Evolutionary conservation across 2,113 vertebrate genomes (phyloP), one percentile per base, ranked within the genome.

Genomic region (Eidolon helvum): DNA sequence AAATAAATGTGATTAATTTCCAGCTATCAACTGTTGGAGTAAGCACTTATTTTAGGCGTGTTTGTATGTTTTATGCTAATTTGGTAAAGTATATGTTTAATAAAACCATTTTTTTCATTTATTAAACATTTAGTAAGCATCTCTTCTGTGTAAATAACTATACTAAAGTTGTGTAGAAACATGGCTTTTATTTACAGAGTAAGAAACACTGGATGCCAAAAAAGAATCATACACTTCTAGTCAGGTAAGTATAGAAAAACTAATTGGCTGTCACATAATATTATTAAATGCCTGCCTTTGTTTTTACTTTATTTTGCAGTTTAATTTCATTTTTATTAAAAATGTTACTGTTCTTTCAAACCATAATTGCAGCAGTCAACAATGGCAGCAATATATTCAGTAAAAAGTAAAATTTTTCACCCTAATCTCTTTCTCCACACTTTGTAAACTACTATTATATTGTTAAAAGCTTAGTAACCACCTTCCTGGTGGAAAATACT

Each of bases 1-100:
- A 95, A 95, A 77, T 55, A 72, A 77, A 75, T 57, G 61, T 38
- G 11, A 86, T 33, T 48, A 45, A 55, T 40, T 55, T 80, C 45
- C 57, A 45, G 21, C 55, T 57, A 10, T 92, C 75, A 83, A 71
- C 24, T 77, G 7, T 63, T 40, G 12, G 16, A 74, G 40, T 21
- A 85, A 95, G 82, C 30, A 55, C 96, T 74, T 84, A 5, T 65
- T 94, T 85, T 21, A 30, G 26, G n/a, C 35, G 33, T 50, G 3
- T 84, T 83, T 92, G 4, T 38, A 8, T 79, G 9, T 72, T 94
- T 94, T 93, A 30, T 79, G 45, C n/a, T 96, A 68, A 92, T 26
- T 91, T 88, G 40, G 33, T 95, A 93, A 74, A 83, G 75, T 79
- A 72, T 5, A 53, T 43, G 1, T 43, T 77, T 88, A 90, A 85